Percentiles rank a stretch among this genome's conserved stretches.
These are phyloP conservation scores for Petrocephalus zakoni DNA, from an alignment of 2,113 vertebrate species.

Conservation along the genomic window DNA sequence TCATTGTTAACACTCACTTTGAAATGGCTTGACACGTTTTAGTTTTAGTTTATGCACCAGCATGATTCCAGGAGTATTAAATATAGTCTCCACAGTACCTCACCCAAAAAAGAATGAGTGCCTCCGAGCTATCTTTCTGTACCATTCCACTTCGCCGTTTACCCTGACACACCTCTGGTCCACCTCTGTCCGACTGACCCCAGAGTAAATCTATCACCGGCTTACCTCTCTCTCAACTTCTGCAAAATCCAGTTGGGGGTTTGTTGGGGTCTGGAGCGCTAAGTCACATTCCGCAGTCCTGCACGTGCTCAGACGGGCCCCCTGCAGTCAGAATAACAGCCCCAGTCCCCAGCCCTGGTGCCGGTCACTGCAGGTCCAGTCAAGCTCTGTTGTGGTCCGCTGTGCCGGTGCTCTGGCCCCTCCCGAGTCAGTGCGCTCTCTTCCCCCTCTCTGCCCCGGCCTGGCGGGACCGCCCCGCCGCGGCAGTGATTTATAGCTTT, in stretches of 20 bases:
- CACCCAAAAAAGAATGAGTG: background rate
- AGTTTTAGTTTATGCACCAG: background rate
- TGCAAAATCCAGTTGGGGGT: background rate
- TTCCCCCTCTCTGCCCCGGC: slow-evolving; percentile 2
- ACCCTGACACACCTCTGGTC: background rate
- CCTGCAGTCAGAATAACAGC: background rate
- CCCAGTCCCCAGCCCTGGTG: background rate
- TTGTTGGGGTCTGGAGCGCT: background rate
- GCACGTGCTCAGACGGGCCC: background rate
- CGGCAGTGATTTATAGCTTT: slow-evolving; percentile 54
- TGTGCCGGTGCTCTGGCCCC: slow-evolving; percentile 30
- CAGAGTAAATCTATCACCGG: background rate
- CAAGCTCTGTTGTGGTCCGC: slow-evolving; percentile 16
- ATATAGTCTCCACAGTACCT: background rate
- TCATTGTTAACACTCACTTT: background rate
- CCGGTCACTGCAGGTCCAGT: background rate
- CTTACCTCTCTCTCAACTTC: slow-evolving; percentile 12
- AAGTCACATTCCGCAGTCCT: background rate
- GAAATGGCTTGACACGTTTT: background rate
- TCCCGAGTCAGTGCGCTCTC: slow-evolving; percentile 21
- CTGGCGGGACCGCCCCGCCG: slow-evolving; percentile 38
- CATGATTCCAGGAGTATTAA: background rate
- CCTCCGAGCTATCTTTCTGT: background rate
- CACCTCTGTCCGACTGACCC: background rate
- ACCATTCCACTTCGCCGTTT: background rate